Percentiles rank a stretch among this genome's conserved stretches.
These are phyloP conservation scores for Platycercus adscitus DNA, from an alignment of 2,113 vertebrate species.

Conservation along the genomic window DNA sequence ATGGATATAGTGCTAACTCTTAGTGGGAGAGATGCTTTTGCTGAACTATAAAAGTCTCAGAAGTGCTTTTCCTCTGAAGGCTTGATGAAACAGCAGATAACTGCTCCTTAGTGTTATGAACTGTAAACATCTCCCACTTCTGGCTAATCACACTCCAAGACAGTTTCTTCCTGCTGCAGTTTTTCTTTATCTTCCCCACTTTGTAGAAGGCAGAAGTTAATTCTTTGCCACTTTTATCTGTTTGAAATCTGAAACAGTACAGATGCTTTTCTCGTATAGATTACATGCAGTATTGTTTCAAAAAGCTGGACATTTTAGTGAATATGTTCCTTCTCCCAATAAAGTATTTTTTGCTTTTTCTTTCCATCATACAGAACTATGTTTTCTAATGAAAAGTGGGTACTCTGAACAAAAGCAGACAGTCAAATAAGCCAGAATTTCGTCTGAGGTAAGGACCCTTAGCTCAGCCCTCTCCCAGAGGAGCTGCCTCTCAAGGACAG, in stretches of 20 bases:
- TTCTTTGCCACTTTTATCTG: neutral
- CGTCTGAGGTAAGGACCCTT: neutral
- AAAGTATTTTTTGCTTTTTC: neutral
- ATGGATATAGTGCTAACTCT: neutral
- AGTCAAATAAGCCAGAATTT: neutral
- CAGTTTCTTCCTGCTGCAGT: neutral
- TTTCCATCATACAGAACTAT: neutral
- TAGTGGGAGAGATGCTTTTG: neutral
- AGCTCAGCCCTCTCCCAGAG: neutral
- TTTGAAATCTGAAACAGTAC: neutral
- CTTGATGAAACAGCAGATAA: neutral
- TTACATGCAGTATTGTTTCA: neutral
- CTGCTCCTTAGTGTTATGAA: neutral
- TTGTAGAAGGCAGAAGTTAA: neutral
- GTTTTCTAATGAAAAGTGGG: neutral
- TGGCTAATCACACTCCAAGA: neutral
- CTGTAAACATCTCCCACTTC: neutral
- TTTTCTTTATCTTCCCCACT: neutral
- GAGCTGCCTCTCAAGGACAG: neutral
- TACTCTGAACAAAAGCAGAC: neutral
- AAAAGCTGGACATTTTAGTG: neutral
- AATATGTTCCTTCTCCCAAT: neutral
- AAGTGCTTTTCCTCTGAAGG: neutral
- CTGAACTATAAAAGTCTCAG: neutral
- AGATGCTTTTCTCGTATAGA: neutral